Evolutionary conservation across 2,888 invertebrate species (phyloP).

Genomic region (Chalcis sispes): DNA sequence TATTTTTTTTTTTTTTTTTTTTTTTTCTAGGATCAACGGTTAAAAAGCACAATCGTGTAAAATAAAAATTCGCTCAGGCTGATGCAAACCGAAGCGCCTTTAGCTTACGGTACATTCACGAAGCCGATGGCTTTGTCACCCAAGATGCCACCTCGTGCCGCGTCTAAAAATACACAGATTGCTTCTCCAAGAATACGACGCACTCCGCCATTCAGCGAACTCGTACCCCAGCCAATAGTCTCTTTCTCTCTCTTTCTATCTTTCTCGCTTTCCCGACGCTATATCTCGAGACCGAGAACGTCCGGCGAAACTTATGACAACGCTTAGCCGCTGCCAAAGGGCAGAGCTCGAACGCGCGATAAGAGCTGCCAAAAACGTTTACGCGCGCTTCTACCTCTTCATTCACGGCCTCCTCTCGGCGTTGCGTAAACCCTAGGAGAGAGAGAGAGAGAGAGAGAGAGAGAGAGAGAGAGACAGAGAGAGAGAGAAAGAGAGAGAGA

Average conservation of each 20-base stretch:
- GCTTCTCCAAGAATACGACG: conserved; percentile 27
- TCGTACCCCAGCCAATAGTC: neutral
- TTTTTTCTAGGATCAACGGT: too few species aligned
- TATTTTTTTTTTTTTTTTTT: too few species aligned
- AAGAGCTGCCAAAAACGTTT: too few species aligned
- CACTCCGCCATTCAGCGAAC: conserved; percentile 30
- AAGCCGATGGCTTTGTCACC: neutral
- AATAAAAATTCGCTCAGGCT: neutral
- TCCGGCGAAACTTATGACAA: too few species aligned
- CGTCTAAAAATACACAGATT: conserved; percentile 21
- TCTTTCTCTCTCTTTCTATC: neutral
- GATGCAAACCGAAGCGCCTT: neutral
- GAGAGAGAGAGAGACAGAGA: too few species aligned
- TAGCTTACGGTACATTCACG: neutral
- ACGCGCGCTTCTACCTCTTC: too few species aligned
- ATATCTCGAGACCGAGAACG: neutral
- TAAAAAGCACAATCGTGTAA: too few species aligned
- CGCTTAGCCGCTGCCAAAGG: conserved; percentile 27
- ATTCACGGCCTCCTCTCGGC: conserved; percentile 15
- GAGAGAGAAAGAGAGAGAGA: too few species aligned
- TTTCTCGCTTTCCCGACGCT: neutral
- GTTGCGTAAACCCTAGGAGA: conserved; percentile 12
- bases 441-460: too few species aligned
- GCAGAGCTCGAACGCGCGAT: too few species aligned
- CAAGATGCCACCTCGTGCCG: neutral